A percentile compares a stretch with the other conserved stretches of the same genome.
Conservation (phyloP, 2,797 vertebrate genomes). For the Sebastes iracundus region DNA sequence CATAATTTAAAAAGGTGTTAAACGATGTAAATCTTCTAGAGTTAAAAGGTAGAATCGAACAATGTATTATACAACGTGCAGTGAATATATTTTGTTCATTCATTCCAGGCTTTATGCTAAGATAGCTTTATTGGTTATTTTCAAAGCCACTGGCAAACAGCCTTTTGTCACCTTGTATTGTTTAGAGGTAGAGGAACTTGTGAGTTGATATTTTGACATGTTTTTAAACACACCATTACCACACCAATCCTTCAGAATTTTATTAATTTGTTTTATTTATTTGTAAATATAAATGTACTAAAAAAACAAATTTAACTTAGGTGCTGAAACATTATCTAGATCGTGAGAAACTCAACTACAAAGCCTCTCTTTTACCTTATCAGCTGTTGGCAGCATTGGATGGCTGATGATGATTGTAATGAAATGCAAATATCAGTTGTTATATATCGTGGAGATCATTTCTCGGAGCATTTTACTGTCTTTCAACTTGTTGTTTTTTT, state of each 20-base stretch:
- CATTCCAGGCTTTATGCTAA: not conserved
- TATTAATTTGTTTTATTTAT: not conserved
- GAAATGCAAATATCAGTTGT: too few relatives aligned
- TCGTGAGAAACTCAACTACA: too few relatives aligned
- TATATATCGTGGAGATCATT: too few relatives aligned
- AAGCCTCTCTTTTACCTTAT: too few relatives aligned
- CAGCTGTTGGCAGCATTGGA: too few relatives aligned
- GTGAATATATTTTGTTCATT: not conserved
- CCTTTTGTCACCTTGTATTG: not conserved
- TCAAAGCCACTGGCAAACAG: not conserved
- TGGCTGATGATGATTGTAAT: too few relatives aligned
- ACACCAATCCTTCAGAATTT: not conserved
- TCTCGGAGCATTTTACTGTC: too few relatives aligned
- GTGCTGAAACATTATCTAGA: not conserved
- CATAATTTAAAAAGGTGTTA: not conserved
- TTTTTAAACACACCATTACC: not conserved
- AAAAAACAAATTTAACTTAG: not conserved
- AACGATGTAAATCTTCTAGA: accelerated
- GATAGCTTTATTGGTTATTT: accelerated
- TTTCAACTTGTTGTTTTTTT: too few relatives aligned
- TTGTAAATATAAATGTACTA: not conserved
- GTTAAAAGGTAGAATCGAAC: not conserved
- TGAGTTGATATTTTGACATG: not conserved
- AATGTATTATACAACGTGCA: not conserved
- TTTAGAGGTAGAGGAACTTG: not conserved